phyloP scores from a whole-genome alignment of 2,888 invertebrate species.

The Brenthis daphne region DNA sequence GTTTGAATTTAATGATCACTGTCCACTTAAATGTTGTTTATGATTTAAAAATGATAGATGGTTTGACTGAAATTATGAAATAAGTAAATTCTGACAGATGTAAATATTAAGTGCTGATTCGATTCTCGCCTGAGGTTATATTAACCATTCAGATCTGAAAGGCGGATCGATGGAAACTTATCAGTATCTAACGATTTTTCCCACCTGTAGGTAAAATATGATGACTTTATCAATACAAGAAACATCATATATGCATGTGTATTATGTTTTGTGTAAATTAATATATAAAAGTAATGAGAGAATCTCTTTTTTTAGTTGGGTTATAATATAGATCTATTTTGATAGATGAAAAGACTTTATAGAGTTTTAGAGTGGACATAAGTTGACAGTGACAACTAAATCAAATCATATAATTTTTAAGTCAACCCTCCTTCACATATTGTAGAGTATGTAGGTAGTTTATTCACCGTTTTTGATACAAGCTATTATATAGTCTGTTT shows the following conservation, averaged over 20 bases:
- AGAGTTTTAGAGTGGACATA: neutral
- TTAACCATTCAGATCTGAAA: too few relatives aligned
- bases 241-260: too few relatives aligned
- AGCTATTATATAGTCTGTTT: constrained; percentile 1
- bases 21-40: constrained; percentile 6
- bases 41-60: neutral
- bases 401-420: neutral
- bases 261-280: too few relatives aligned
- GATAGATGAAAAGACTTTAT: neutral
- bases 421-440: neutral
- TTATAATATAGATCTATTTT: neutral
- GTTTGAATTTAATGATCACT: constrained; percentile 14
- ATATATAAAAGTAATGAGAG: too few relatives aligned
- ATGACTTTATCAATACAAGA: too few relatives aligned
- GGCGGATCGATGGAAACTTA: too few relatives aligned
- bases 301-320: too few relatives aligned
- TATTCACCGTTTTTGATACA: constrained; percentile 15
- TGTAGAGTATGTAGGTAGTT: neutral
- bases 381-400: constrained; percentile 2
- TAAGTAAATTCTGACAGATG: too few relatives aligned
- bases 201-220: too few relatives aligned
- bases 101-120: too few relatives aligned
- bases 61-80: neutral
- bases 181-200: too few relatives aligned
- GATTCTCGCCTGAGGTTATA: too few relatives aligned